These are phyloP conservation scores for Bambusicola thoracicus DNA, from an alignment of 2,113 vertebrate genomes.

Conservation along the genomic window DNA sequence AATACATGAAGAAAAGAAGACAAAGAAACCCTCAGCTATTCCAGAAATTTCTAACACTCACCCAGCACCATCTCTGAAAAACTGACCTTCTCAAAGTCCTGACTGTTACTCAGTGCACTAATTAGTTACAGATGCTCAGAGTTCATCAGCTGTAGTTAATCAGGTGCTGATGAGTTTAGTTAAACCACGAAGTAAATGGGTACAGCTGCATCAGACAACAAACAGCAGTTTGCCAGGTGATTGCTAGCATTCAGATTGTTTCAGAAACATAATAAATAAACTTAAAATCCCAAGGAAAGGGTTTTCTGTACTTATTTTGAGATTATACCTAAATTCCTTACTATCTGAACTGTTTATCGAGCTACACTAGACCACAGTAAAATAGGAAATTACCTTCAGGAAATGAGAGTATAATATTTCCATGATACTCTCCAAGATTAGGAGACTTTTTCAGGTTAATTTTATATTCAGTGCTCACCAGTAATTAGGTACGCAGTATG, in stretches of 20 bases:
- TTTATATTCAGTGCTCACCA: not conserved
- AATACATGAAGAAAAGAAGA: not conserved
- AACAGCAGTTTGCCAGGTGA: not conserved
- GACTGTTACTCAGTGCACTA: not conserved
- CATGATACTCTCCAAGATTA: not conserved
- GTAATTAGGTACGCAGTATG: not conserved
- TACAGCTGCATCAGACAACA: not conserved
- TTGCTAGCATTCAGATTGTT: not conserved
- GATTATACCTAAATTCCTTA: not conserved
- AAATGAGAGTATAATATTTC: not conserved
- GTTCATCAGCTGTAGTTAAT: not conserved
- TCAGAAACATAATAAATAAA: not conserved
- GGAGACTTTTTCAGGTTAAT: not conserved
- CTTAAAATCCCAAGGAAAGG: not conserved
- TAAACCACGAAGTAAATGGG: not conserved
- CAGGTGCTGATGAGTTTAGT: not conserved
- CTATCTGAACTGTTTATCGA: not conserved
- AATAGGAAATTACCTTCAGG: not conserved
- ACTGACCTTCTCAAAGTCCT: not conserved
- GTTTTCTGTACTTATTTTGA: not conserved
- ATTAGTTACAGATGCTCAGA: not conserved
- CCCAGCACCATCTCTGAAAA: not conserved
- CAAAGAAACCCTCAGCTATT: not conserved
- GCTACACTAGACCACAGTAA: not conserved
- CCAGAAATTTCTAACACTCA: not conserved